Percentiles rank a stretch among this genome's conserved stretches.
phyloP scores from a whole-genome alignment of 2,113 vertebrate species.

The Gasterosteus nipponicus region DNA sequence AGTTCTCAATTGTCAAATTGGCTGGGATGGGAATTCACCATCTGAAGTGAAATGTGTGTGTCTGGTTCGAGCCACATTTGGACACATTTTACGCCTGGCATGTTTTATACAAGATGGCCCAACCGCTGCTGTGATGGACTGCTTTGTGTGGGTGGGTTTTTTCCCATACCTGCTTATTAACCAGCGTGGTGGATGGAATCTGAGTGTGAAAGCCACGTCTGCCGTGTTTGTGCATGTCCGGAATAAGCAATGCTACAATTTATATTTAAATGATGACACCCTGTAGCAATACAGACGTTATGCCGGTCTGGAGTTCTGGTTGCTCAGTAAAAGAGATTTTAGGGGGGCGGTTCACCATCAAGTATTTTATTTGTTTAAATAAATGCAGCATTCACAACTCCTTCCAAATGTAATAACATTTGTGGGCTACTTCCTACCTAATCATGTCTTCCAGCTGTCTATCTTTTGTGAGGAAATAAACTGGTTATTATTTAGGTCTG shows the following conservation, averaged over 20 bases:
- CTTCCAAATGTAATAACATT: not conserved
- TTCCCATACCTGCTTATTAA: constrained; percentile 1
- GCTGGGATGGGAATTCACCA: not conserved
- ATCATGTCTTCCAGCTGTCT: not conserved
- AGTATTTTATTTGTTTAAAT: not conserved
- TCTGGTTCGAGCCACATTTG: constrained; percentile 3
- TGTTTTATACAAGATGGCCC: not conserved
- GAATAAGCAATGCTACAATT: constrained; percentile 16
- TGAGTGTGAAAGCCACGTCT: not conserved
- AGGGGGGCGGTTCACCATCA: not conserved
- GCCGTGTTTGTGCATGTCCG: not conserved
- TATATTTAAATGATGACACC: constrained; percentile 6
- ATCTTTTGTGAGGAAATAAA: not conserved
- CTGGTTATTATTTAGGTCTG: too few relatives aligned
- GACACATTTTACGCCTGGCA: not conserved
- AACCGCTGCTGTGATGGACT: not conserved
- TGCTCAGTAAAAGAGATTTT: not conserved
- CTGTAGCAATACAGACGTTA: not conserved
- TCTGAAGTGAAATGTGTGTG: not conserved
- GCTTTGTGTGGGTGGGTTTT: not conserved
- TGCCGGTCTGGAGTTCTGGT: not conserved
- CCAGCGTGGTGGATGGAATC: not conserved
- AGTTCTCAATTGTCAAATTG: not conserved
- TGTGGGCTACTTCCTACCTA: not conserved
- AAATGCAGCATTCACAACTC: not conserved